A percentile compares a stretch with the other conserved stretches of the same genome.
These are phyloP conservation scores for Malachius bipustulatus DNA, from an alignment of 2,888 invertebrate genomes.

Conservation along the genomic window DNA sequence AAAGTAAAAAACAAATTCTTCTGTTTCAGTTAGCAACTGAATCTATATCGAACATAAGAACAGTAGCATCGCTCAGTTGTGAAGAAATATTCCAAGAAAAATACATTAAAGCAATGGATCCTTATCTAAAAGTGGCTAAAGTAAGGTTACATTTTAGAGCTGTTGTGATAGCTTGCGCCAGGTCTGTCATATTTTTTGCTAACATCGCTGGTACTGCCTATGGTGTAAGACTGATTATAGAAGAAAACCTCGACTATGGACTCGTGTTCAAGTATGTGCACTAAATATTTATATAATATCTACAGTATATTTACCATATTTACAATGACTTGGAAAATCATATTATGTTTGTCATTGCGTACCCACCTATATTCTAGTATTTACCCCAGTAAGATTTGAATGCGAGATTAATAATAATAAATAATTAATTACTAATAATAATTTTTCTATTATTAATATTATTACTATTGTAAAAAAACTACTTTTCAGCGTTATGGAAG, in stretches of 20 bases:
- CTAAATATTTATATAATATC: no score
- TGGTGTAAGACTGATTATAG: constrained; percentile 52
- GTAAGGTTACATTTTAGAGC: constrained; percentile 49
- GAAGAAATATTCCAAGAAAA: constrained; percentile 49
- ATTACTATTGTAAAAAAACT: no score
- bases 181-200: constrained; percentile 52
- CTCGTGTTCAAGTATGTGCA: constrained; percentile 58
- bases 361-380: no score
- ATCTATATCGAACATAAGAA: constrained; percentile 57
- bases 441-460: no score
- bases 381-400: no score
- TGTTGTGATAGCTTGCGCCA: constrained; percentile 51
- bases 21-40: constrained; percentile 49
- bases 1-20: no score
- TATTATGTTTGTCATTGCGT: no score
- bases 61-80: constrained; percentile 54
- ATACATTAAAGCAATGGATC: constrained; percentile 45
- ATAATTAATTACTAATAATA: no score
- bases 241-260: constrained; percentile 43
- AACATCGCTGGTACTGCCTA: constrained; percentile 56
- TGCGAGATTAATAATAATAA: no score
- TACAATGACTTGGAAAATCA: no score
- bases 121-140: constrained; percentile 45
- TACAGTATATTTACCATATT: no score
- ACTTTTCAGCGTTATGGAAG: no score